A percentile compares a stretch with the other conserved stretches of the same genome.
Evolutionary conservation across 1,140 invertebrate genomes (phyloP).

Genomic region (Drosophila ercepeae): DNA sequence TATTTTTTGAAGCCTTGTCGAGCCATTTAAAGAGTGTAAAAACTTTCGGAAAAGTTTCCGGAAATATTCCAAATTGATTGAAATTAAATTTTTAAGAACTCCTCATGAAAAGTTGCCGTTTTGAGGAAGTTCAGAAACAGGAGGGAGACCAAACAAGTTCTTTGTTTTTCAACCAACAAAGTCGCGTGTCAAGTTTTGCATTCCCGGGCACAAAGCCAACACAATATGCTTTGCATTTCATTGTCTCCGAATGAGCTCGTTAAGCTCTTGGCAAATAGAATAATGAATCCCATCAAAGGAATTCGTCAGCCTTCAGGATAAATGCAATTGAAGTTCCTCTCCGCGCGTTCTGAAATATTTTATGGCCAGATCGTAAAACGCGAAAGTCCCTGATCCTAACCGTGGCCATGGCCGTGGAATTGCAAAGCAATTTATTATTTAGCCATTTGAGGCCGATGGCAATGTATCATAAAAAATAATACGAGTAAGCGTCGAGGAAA

Average conservation of each 20-base stretch:
- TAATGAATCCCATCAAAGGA: conserved; percentile 47
- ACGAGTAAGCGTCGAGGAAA: conserved; percentile 5
- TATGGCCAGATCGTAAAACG: conserved; percentile 12
- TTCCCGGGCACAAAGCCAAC: conserved; percentile 29
- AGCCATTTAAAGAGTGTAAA: conserved; percentile 15
- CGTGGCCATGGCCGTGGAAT: background rate
- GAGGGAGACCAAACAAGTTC: background rate
- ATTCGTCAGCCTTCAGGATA: conserved; percentile 15
- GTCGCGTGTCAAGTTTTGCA: conserved; percentile 69
- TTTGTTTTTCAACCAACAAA: conserved; percentile 42
- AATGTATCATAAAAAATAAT: conserved; percentile 44
- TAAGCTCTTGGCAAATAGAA: conserved; percentile 36
- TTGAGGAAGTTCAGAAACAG: conserved; percentile 2
- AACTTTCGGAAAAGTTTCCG: conserved; percentile 21
- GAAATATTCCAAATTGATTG: conserved; percentile 20
- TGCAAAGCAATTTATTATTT: conserved; percentile 28
- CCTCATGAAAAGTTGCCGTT: background rate
- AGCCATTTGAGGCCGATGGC: conserved; percentile 9
- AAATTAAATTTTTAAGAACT: conserved; percentile 28
- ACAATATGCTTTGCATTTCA: conserved; percentile 24
- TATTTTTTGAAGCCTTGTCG: background rate
- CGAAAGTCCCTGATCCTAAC: too few species aligned
- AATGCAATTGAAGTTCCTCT: conserved; percentile 21
- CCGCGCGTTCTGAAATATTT: background rate
- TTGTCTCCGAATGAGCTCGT: conserved; percentile 59